Evolutionary conservation across 2,113 vertebrate species (phyloP), one percentile per base, ranked within the genome.

Genomic region (Myiozetetes cayanensis): DNA sequence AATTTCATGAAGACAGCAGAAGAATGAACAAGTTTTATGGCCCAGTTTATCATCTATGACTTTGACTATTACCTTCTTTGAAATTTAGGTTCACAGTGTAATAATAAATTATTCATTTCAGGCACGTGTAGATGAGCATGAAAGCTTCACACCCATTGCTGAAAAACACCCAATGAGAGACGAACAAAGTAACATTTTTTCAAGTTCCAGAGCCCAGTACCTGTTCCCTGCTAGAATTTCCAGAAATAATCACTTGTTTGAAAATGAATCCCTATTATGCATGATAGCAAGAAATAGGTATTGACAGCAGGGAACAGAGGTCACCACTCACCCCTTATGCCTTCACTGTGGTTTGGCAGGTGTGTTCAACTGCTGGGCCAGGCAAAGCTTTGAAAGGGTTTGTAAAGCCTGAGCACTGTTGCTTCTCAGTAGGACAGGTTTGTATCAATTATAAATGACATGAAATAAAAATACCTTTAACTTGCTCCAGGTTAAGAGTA

Each of bases 11-110:
- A 95, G 89, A 92, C 22, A 49, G 46, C 22, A 94, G 73, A 78
- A 80, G 58, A 95, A 53, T 67, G 44, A 93, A 80, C 74, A 55
- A 76, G 30, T 92, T 97, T 97, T 94, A 96, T 76, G 75, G 62
- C 72, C 74, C 18, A 95, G 81, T 96, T 96, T 93, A 95, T 93
- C 90, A 95, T 95, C 86, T 81, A 46, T 82, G 92, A 93, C 70
- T 92, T 80, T 73, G 92, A 94, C 71, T 94, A 93, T 84, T 77
- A 76, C 37, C 25, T 50, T 85, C 53, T 66, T 52, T 73, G 41
- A 91, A 95, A 94, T 95, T 87, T 87, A 65, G 53, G 56, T 90
- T 53, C 44, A 79, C 19, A 59, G 44, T 41, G 19, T 53, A 94
- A 85, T 24, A 94, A 93, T 94, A 92, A 89, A 94, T 92, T 87